phyloP scores from a whole-genome alignment of 2,113 vertebrate genomes.

The Falco punctatus region DNA sequence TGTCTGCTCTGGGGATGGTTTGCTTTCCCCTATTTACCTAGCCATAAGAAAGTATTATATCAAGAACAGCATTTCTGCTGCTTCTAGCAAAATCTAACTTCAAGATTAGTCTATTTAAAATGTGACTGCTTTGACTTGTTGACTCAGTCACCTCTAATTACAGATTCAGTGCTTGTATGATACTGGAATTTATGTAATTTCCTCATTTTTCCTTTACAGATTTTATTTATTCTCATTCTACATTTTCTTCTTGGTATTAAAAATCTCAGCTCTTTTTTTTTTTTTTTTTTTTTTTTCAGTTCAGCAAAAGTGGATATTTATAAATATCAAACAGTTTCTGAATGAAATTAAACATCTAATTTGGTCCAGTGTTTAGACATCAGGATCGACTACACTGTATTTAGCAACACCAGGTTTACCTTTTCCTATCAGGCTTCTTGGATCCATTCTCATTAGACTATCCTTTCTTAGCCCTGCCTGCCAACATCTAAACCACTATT shows the following conservation, averaged over 20 bases:
- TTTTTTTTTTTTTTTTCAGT: neutral
- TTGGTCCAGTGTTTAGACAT: neutral
- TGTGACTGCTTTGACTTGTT: neutral
- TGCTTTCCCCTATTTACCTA: neutral
- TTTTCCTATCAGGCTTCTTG: neutral
- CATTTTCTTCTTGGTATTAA: neutral
- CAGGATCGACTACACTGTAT: neutral
- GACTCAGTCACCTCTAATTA: conserved; percentile 3
- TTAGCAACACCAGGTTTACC: neutral
- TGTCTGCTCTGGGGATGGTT: neutral
- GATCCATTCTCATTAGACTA: neutral
- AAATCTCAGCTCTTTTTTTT: neutral
- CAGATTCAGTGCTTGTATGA: neutral
- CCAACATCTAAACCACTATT: neutral
- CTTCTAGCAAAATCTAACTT: neutral
- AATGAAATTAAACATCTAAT: neutral
- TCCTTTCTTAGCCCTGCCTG: neutral
- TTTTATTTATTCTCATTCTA: conserved; percentile 10
- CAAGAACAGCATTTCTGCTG: neutral
- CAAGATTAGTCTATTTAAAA: neutral
- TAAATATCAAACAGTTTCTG: neutral
- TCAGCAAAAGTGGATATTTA: neutral
- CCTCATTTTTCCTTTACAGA: neutral
- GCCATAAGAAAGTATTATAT: neutral
- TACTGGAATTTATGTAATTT: neutral